A percentile compares a stretch with the other conserved stretches of the same genome.
phyloP scores from a whole-genome alignment of 2,797 vertebrate species.

The Novumbra hubbsi region DNA sequence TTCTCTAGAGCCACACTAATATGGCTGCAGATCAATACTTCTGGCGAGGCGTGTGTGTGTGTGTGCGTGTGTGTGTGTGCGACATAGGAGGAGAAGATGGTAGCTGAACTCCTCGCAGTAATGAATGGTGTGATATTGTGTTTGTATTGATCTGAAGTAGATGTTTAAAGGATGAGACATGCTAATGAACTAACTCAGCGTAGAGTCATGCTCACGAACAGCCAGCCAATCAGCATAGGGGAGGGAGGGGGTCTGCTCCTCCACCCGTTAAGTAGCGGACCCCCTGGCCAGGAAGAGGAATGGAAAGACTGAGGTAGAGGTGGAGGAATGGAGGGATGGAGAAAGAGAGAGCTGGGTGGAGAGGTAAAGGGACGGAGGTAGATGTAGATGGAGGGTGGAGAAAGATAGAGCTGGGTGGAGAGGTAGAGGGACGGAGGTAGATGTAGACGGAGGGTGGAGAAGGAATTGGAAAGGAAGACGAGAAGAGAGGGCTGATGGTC shows the following conservation, averaged over 20 bases:
- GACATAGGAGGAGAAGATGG: not conserved
- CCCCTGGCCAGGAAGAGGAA: not conserved
- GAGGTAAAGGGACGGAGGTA: not conserved
- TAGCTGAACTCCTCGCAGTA: conserved; percentile 39
- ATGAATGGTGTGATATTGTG: conserved; percentile 57
- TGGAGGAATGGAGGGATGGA: not conserved
- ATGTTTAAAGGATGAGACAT: conserved; percentile 42
- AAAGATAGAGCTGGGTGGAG: not conserved
- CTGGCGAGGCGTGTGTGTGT: conserved; percentile 43
- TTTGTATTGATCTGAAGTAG: conserved; percentile 54
- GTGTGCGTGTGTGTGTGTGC: conserved; percentile 15
- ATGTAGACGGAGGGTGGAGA: not conserved
- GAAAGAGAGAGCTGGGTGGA: not conserved
- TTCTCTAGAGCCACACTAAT: conserved; percentile 54
- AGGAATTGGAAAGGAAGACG: too few relatives aligned
- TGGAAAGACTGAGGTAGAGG: not conserved
- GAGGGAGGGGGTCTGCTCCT: not conserved
- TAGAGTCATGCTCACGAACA: too few relatives aligned
- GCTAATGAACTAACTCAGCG: conserved; percentile 19
- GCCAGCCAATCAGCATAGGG: too few relatives aligned
- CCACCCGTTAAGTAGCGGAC: not conserved
- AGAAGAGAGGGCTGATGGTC: too few relatives aligned
- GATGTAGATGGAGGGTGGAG: not conserved
- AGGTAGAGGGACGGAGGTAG: not conserved
- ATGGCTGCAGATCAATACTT: conserved; percentile 45